Evolutionary conservation across 2,797 vertebrate species (phyloP), one percentile per base, ranked within the genome.

Genomic region (Nannoperca australis): DNA sequence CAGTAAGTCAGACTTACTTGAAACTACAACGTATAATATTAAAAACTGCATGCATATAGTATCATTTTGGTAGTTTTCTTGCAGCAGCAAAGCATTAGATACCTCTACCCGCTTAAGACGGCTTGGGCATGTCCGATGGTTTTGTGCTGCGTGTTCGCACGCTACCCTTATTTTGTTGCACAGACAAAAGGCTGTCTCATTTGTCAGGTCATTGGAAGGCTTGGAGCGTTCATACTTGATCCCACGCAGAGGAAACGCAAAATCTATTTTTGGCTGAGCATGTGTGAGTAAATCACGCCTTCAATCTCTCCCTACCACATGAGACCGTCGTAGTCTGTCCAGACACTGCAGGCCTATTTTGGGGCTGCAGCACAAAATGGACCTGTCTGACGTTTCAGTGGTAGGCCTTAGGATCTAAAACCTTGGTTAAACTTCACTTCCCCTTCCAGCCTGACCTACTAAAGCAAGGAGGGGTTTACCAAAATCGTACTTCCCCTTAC

Each of bases 201-300:
- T 88, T 53, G 75, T 85, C 80, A 78, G 79, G 85, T 88, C 87
- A 86, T 78, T 50, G 13, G 63, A 78, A 86, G 54, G 70, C 61
- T 78, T 70, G 71, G 44, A 86, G 75, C 69, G 82, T 82, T 85
- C 60, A 14, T 68, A 64, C 83, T 92, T 87, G 86, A 91, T 85
- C 87, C 82, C 73, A 83, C 70, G 40, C 81, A 79, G 85, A 91
- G 92, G 90, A 94, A 93, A 93, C 73, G 64, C 89, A 83, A 82
- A 76, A 76, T 90, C 92, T 92, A 92, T 94, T 92, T 93, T 87
- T 82, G 89, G 55, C 81, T 30, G 44, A 45, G 86, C 82, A 83
- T 90, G 89, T 93, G 91, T 89, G 87, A 88, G 89, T 92, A 90
- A 92, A 92, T 92, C 86, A 87, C 90, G 88, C 83, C 83, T 81